phyloP scores from a whole-genome alignment of 2,797 vertebrate genomes.

The Macropodus opercularis region DNA sequence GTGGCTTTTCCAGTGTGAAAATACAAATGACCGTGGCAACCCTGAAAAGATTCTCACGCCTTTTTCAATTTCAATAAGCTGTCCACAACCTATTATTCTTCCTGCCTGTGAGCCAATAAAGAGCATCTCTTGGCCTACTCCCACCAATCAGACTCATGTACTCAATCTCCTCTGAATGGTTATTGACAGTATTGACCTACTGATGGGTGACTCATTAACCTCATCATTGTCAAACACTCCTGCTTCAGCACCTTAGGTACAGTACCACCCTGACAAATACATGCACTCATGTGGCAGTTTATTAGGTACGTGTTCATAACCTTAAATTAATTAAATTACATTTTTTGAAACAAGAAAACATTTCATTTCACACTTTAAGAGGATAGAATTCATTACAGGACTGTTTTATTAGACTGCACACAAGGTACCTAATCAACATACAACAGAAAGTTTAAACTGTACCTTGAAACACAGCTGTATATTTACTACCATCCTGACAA shows the following conservation, averaged over 20 bases:
- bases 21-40: neutral
- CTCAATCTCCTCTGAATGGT: constrained; percentile 39
- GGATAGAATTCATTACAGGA: neutral
- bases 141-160: constrained; percentile 39
- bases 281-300: neutral
- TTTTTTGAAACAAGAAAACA: too few relatives aligned
- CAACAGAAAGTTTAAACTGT: neutral
- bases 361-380: neutral
- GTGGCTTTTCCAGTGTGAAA: neutral
- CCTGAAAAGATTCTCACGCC: neutral
- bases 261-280: constrained; percentile 11
- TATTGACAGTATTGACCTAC: constrained; percentile 55
- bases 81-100: constrained; percentile 4
- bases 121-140: neutral
- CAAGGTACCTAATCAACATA: neutral
- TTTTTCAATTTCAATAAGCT: constrained; percentile 14
- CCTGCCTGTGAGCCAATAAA: constrained; percentile 24
- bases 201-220: constrained; percentile 57
- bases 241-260: constrained; percentile 10
- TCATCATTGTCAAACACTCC: constrained; percentile 47
- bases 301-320: neutral
- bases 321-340: neutral
- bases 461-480: constrained; percentile 9
- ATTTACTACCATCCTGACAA: neutral
- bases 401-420: neutral